Evolutionary conservation across 2,888 invertebrate genomes (phyloP).

Genomic region (Amblyteles armatorius): DNA sequence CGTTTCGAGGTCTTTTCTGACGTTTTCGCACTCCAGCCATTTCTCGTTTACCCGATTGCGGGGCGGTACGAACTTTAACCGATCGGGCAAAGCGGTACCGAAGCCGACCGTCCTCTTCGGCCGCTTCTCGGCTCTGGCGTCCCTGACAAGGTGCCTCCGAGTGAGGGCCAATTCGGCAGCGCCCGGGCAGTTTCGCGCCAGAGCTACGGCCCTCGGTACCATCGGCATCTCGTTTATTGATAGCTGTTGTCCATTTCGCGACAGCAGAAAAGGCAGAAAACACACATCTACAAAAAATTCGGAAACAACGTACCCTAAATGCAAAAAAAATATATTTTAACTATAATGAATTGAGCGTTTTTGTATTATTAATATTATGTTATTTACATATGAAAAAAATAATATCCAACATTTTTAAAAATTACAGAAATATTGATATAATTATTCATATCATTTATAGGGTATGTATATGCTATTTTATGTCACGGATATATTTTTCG

Average conservation of each 20-base stretch:
- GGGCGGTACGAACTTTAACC: slow-evolving; percentile 86
- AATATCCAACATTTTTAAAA: too few relatives aligned
- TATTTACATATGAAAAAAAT: too few relatives aligned
- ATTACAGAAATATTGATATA: too few relatives aligned
- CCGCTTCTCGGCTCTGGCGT: slow-evolving; percentile 85
- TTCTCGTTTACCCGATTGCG: slow-evolving; percentile 85
- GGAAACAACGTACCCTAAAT: too few relatives aligned
- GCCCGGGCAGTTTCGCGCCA: slow-evolving; percentile 85
- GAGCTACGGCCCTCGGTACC: slow-evolving; percentile 86
- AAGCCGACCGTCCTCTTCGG: slow-evolving; percentile 86
- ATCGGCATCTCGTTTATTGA: slow-evolving; percentile 87
- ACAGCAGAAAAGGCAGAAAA: not conserved
- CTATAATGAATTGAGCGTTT: too few relatives aligned
- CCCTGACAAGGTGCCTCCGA: slow-evolving; percentile 85
- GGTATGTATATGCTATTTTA: too few relatives aligned
- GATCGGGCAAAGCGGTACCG: slow-evolving; percentile 85
- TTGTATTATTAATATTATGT: too few relatives aligned
- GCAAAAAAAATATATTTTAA: too few relatives aligned
- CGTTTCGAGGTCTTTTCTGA: slow-evolving; percentile 86
- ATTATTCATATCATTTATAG: too few relatives aligned
- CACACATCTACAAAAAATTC: not conserved
- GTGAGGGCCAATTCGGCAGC: slow-evolving; percentile 86
- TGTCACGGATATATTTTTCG: too few relatives aligned
- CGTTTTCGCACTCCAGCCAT: slow-evolving; percentile 86
- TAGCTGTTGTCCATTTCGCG: slow-evolving; percentile 78